Conservation (phyloP, 1,140 invertebrate genomes). For the Aporrectodea caliginosa region DNA sequence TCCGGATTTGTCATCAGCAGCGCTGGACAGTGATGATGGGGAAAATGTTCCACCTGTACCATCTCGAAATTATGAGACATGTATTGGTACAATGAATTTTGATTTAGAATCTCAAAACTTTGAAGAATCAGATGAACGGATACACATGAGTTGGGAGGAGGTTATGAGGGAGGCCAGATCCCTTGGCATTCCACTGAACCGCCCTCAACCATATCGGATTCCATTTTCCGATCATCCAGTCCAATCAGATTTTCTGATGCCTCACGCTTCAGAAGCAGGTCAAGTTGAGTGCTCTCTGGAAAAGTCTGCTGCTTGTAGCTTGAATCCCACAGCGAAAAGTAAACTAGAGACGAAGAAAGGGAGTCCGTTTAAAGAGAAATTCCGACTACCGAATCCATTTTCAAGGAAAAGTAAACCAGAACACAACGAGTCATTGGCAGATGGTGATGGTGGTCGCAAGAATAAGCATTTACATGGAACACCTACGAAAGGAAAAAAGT, state of each 20-base stretch:
- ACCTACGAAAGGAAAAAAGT: neutral
- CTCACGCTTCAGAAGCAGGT: constrained; percentile 3
- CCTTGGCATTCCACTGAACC: constrained; percentile 18
- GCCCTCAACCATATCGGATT: too few species aligned
- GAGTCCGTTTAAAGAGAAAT: constrained; percentile 22
- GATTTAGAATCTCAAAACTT: neutral
- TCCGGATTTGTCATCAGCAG: too few species aligned
- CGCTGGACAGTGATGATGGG: neutral
- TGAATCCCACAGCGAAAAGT: neutral
- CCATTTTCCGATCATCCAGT: too few species aligned
- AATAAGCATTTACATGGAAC: neutral
- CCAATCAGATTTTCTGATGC: neutral
- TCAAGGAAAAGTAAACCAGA: neutral
- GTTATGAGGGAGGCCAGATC: constrained; percentile 15
- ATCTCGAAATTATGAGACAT: neutral
- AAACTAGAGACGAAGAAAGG: constrained; percentile 6
- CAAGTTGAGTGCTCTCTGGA: neutral
- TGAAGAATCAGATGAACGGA: constrained; percentile 3
- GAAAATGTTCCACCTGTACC: neutral
- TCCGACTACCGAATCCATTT: constrained; percentile 10
- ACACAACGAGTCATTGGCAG: neutral
- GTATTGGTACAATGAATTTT: neutral
- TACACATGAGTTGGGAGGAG: constrained; percentile 25
- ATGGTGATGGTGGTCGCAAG: too few species aligned
- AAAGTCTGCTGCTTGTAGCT: neutral